phyloP scores from a whole-genome alignment of 2,797 vertebrate species.

The Podargus strigoides region DNA sequence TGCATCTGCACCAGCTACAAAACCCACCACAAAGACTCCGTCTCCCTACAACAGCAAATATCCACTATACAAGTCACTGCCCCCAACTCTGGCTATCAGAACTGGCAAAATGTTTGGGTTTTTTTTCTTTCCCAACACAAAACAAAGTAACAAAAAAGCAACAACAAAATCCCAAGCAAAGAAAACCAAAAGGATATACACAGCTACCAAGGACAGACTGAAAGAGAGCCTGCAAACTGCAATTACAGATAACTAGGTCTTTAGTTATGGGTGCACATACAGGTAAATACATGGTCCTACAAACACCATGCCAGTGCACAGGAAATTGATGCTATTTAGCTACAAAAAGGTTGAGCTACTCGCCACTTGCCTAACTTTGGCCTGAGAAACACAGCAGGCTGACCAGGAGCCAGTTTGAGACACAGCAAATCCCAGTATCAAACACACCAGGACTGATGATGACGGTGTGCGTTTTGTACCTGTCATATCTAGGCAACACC shows the following conservation, averaged over 20 bases:
- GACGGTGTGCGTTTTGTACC: neutral
- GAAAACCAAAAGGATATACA: neutral
- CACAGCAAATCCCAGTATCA: neutral
- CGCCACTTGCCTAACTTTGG: neutral
- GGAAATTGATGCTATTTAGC: neutral
- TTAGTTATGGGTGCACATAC: neutral
- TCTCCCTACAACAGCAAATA: neutral
- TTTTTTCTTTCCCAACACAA: neutral
- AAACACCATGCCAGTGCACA: fast-evolving
- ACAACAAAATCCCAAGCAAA: neutral
- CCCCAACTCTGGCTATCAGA: neutral
- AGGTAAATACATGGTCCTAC: neutral
- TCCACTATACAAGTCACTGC: neutral
- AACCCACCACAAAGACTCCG: neutral
- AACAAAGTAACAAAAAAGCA: neutral
- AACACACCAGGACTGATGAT: fast-evolving
- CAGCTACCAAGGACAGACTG: neutral
- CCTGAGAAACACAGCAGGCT: neutral
- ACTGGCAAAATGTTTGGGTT: fast-evolving
- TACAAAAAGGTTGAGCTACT: neutral
- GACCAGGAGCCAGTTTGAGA: neutral
- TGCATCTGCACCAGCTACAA: neutral
- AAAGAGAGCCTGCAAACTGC: neutral
- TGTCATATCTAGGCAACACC: neutral
- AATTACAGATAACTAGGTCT: neutral